These are phyloP conservation scores for Fragum fragum DNA, from an alignment of 2,888 invertebrate genomes.

Conservation along the genomic window DNA sequence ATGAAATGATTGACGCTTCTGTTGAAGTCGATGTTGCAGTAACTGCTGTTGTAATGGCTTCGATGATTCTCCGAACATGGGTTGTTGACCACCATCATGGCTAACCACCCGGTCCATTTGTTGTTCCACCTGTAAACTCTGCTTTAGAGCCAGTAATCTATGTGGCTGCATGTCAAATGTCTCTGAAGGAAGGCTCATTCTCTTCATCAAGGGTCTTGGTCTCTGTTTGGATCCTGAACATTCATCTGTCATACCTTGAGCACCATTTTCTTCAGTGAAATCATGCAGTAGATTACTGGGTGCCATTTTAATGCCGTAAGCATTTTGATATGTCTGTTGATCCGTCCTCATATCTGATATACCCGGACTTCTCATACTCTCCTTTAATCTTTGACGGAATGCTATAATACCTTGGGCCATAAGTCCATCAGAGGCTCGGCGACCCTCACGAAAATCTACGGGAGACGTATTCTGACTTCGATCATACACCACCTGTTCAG, in stretches of 20 bases:
- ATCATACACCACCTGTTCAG: constrained; percentile 74
- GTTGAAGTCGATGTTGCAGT: constrained; percentile 94
- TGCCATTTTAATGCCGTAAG: constrained; percentile 63
- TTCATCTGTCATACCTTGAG: constrained; percentile 79
- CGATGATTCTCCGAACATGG: constrained; percentile 64
- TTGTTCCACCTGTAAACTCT: constrained; percentile 85
- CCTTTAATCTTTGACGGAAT: constrained; percentile 92
- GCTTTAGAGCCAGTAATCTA: constrained; percentile 85
- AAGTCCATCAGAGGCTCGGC: constrained; percentile 95
- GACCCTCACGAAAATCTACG: constrained; percentile 91
- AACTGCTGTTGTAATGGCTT: constrained; percentile 91
- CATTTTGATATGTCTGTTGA: constrained; percentile 78
- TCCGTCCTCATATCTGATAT: constrained; percentile 91
- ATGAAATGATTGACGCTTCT: constrained; percentile 92
- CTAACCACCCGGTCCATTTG: constrained; percentile 80
- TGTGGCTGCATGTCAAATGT: constrained; percentile 86
- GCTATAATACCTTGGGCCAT: constrained; percentile 91
- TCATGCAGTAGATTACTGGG: constrained; percentile 67
- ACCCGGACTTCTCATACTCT: constrained; percentile 94
- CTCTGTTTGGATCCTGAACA: constrained; percentile 65
- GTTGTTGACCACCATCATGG: constrained; percentile 64
- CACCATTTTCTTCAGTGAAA: constrained; percentile 63
- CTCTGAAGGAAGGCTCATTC: constrained; percentile 86
- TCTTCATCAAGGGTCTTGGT: constrained; percentile 82
- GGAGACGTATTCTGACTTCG: constrained; percentile 90